Conservation (phyloP, 1,140 invertebrate species). For the Leptopilina clavipes region DNA sequence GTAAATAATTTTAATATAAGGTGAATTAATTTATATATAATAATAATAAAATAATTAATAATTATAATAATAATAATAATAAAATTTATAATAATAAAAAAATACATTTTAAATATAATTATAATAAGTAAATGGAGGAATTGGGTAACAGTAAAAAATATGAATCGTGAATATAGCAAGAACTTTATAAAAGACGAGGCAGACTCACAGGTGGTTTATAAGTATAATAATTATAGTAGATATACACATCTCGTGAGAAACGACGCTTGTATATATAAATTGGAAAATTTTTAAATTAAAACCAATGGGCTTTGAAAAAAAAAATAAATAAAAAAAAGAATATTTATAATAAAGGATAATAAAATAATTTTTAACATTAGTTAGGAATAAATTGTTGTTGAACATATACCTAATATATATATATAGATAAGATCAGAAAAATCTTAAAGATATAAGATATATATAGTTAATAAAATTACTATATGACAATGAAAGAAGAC, state of each 20-base stretch:
- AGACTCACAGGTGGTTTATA: slow-evolving; percentile 71
- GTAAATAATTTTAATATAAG: too few species aligned
- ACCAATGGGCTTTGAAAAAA: not conserved
- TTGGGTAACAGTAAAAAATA: slow-evolving; percentile 44
- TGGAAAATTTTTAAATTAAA: not conserved
- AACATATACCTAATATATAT: not conserved
- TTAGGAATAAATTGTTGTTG: not conserved
- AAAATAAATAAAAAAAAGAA: not conserved
- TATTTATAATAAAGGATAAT: too few species aligned
- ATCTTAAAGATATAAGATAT: slow-evolving; percentile 1
- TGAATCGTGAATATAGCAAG: slow-evolving; percentile 68
- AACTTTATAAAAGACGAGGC: slow-evolving; percentile 73
- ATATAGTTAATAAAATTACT: slow-evolving; percentile 1
- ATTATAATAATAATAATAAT: not conserved
- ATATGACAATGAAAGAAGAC: slow-evolving; percentile 1
- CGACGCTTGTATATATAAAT: slow-evolving; percentile 44
- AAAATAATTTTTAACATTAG: not conserved
- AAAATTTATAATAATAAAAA: too few species aligned
- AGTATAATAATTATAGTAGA: slow-evolving; percentile 55
- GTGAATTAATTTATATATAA: too few species aligned
- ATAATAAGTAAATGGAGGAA: too few species aligned
- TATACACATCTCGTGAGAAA: slow-evolving; percentile 7
- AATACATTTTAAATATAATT: too few species aligned
- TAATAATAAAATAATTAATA: too few species aligned
- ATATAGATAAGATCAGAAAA: not conserved